phyloP scores from a whole-genome alignment of 2,113 vertebrate genomes.

The Zosterops hypoxanthus region DNA sequence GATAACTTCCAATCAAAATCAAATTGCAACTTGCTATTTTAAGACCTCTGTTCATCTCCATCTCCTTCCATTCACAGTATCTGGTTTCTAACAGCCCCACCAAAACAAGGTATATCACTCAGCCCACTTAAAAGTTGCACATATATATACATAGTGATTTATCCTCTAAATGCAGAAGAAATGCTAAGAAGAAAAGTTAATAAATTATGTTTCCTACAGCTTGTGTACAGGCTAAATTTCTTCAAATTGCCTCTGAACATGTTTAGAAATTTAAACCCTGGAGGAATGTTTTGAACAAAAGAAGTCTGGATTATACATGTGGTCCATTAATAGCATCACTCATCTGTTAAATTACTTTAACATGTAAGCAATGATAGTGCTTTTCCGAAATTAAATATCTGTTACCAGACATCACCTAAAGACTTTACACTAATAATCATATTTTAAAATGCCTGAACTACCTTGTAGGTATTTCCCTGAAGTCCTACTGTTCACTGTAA shows the following conservation, averaged over 20 bases:
- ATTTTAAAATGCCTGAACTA: not conserved
- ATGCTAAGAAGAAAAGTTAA: not conserved
- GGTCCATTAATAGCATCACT: slow-evolving; percentile 43
- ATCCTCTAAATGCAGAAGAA: not conserved
- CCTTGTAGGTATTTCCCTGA: not conserved
- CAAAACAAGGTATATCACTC: not conserved
- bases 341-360: slow-evolving; percentile 46
- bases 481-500: not conserved
- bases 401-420: not conserved
- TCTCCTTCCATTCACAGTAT: not conserved
- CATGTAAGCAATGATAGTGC: slow-evolving; percentile 42
- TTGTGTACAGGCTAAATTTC: not conserved
- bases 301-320: not conserved
- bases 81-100: not conserved
- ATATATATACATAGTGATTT: not conserved
- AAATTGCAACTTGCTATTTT: not conserved
- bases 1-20: not conserved
- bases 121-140: not conserved
- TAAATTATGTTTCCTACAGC: not conserved
- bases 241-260: not conserved
- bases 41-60: not conserved
- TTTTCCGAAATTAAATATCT: slow-evolving; percentile 23
- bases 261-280: slow-evolving; percentile 25
- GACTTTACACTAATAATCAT: not conserved
- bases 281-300: slow-evolving; percentile 8